Evolutionary conservation across 1,140 invertebrate species (phyloP).

Genomic region (Whitmania pigra): DNA sequence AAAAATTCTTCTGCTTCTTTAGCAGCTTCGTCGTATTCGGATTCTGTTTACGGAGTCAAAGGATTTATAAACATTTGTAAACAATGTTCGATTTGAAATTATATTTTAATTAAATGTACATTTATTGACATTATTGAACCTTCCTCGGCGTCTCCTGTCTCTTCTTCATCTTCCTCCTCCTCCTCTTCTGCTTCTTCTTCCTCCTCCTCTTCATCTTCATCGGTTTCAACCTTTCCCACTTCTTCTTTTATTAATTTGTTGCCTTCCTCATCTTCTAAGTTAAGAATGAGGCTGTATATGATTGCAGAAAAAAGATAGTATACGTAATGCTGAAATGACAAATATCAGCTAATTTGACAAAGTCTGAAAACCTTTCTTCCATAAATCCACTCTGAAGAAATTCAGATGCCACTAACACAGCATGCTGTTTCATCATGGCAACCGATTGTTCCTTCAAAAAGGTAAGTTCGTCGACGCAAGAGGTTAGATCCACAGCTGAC

Average conservation of each 20-base stretch:
- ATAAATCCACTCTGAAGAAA: conserved; percentile 6
- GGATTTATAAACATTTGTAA: too few species aligned
- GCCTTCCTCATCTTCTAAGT: conserved; percentile 3
- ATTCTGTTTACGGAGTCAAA: neutral
- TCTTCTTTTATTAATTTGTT: neutral
- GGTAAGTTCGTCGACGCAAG: neutral
- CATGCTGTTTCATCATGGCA: neutral
- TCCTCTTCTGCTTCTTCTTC: neutral
- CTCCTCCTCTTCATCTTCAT: neutral
- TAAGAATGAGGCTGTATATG: neutral
- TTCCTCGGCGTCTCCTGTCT: too few species aligned
- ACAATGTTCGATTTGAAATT: too few species aligned
- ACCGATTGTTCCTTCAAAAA: conserved; percentile 9
- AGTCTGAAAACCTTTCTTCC: neutral
- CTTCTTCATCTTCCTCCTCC: too few species aligned
- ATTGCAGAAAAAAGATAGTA: neutral
- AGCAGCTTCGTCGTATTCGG: neutral
- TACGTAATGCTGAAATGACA: too few species aligned
- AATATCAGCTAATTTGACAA: too few species aligned
- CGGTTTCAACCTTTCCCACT: neutral
- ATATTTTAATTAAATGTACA: too few species aligned
- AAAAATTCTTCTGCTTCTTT: neutral
- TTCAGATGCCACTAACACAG: neutral
- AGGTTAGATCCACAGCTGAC: neutral
- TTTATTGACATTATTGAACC: too few species aligned